Conservation (phyloP, 2,113 vertebrate species). For the Taurulus bubalis region DNA sequence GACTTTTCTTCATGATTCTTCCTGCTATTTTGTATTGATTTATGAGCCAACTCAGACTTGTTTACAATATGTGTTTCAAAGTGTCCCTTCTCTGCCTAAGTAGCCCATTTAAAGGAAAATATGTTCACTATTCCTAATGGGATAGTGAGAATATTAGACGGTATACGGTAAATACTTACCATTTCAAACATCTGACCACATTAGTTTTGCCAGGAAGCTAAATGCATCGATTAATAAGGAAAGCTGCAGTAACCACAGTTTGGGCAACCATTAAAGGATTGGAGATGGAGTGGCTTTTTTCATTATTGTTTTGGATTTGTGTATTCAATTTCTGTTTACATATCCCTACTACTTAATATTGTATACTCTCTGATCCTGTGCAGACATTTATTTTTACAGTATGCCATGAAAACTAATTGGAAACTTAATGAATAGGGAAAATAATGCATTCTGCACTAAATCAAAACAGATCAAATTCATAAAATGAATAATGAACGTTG, state of each 20-base stretch:
- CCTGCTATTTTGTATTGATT: constrained; percentile 12
- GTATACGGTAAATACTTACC: constrained; percentile 73
- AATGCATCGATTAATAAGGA: constrained; percentile 55
- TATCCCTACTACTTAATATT: background rate
- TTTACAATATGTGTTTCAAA: background rate
- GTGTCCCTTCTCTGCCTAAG: background rate
- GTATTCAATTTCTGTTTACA: background rate
- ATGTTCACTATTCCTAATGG: constrained; percentile 34
- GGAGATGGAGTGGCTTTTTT: constrained; percentile 74
- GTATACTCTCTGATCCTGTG: background rate
- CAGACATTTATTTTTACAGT: background rate
- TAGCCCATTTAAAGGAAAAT: constrained; percentile 79
- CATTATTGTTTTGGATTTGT: background rate
- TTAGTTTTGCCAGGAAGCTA: constrained; percentile 68
- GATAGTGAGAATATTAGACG: constrained; percentile 36
- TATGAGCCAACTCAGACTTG: constrained; percentile 5
- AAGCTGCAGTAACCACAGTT: constrained; percentile 62
- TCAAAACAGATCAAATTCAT: background rate
- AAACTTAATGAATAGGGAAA: background rate
- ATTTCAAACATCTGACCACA: constrained; percentile 67
- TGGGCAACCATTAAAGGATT: constrained; percentile 80
- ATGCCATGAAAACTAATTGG: background rate
- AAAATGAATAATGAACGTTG: background rate
- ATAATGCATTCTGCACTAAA: background rate
- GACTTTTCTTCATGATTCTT: background rate